Base-by-base conservation (phyloP, 2,797 vertebrate genomes). In the Spinus pinus region DNA sequence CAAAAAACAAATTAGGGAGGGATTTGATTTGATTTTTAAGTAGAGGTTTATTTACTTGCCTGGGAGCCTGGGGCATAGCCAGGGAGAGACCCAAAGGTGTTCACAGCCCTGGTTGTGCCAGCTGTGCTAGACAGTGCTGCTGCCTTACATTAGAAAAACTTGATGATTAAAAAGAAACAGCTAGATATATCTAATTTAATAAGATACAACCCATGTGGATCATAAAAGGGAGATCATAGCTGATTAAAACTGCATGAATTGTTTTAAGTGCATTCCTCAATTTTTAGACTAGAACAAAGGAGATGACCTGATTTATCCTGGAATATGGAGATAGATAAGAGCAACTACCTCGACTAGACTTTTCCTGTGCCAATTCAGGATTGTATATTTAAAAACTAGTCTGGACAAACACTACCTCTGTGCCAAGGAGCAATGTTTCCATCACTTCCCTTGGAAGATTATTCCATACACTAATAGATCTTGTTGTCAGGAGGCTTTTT, bases 191-290 rank as follows among this genome's bases (percentile, higher is more conserved):
- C 95, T 96, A 91, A 96, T 96, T 96, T 95, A 97, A 96, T 96
- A 95, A 97, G 94, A 94, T 94, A 94, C 74, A 95, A 74, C 91
- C 93, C 95, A 94, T 96, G 95, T 93, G 93, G 95, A 94, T 95
- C 95, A 96, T 96, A 97, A 96, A 97, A 96, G 94, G 93, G 91
- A 96, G 96, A 97, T 97, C 91, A 94, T 94, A 66, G 93, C 93
- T 94, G 96, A 97, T 97, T 96, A 97, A 97, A 96, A 94, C 93
- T 96, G 85, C 94, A 96, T 94, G 95, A 96, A 96, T 96, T 96
- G 96, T 96, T 96, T 96, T 94, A 97, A 97, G 95, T 96, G 90
- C 95, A 95, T 96, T 97, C 93, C 83, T 96, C 95, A 95, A 79
- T 94, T 96, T 96, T 96, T 91, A 97, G 95, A 88, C 90, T 82